Evolutionary conservation across 2,888 invertebrate genomes (phyloP), one percentile per base, ranked within the genome.

Genomic region (Leuctra nigra): DNA sequence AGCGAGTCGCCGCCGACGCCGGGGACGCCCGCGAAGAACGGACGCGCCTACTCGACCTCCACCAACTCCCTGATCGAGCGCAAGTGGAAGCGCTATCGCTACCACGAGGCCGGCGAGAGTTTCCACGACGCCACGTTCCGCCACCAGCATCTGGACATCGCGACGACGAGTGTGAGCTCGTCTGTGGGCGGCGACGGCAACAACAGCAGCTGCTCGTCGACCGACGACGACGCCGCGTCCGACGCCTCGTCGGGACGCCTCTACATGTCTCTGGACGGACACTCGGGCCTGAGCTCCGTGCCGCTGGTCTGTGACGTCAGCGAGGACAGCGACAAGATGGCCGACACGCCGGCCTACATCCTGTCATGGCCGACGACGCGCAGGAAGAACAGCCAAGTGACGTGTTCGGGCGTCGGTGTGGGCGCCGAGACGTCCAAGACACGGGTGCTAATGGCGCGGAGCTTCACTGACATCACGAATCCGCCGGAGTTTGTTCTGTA

Each of bases 1-100:
- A 83, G 82, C 65, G 84, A 70, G 56, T 77, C 76, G 1, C 78
- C 76, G 22, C 77, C 80, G 0, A 74, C 75, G 38, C 68, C 68
- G 2, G 65, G 64, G 18, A 68, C 72, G 9, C 72, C 73, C 1
- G 64, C 65, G 18, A 68, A 67, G 56, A 70, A 70, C 18, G 67
- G 66, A 18, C 69, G 68, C 59, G 69, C 68, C 57, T 72, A 71
- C 59, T 72, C 73, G 50, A 67, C 70, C n/a, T 74, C 74, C 1
- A 69, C 71, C 2, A 61, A 61, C 23, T 71, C 71, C 14, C 63
- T 75, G 33, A 62, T 73, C 9, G 74, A 74, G 56, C 66, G 69
- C 9, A 74, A 72, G 62, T 74, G 73, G 73, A 64, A 69, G 38
- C 67, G 68, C 33, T 61, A 70, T 14, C 55, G 62, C n/a, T 61